Conservation (phyloP, 30 jellyfish, hydroid and myxozoan genomes). For the Aurelia sp. region DNA sequence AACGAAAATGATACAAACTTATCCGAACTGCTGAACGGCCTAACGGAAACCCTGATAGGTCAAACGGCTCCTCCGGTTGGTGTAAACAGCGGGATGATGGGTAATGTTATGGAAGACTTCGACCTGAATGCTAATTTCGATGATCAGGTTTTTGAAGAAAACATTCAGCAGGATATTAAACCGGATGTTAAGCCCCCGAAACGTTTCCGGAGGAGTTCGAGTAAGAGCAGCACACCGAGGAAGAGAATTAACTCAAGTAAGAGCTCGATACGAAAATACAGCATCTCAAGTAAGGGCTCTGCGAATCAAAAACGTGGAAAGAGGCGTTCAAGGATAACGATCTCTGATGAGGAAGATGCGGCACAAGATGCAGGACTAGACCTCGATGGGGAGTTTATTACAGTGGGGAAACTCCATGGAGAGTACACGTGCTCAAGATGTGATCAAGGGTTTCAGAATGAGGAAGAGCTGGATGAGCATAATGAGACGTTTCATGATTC, state of each 20-base stretch:
- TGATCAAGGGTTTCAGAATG: conserved; percentile 69
- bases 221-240: conserved; percentile 20
- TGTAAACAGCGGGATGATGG: not conserved
- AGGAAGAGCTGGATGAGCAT: conserved; percentile 66
- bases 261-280: not conserved
- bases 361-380: conserved; percentile 51
- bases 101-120: conserved; percentile 8
- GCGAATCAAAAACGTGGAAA: conserved; percentile 41
- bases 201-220: conserved; percentile 27
- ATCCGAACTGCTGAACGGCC: conserved; percentile 7
- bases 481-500: conserved; percentile 73
- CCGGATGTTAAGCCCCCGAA: conserved; percentile 33
- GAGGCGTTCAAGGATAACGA: conserved; percentile 53
- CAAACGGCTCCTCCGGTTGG: conserved; percentile 10
- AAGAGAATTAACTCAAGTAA: conserved; percentile 18
- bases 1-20: conserved; percentile 5
- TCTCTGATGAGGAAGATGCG: conserved; percentile 60
- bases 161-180: conserved; percentile 10
- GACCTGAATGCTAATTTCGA: conserved; percentile 54
- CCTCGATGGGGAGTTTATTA: conserved; percentile 64
- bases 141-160: conserved; percentile 57
- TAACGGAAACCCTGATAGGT: conserved; percentile 25
- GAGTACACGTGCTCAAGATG: conserved; percentile 73
- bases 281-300: conserved; percentile 14
- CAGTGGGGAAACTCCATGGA: conserved; percentile 62